Evolutionary conservation across 2,888 invertebrate genomes (phyloP).

Genomic region (Rhogogaster chlorosoma): DNA sequence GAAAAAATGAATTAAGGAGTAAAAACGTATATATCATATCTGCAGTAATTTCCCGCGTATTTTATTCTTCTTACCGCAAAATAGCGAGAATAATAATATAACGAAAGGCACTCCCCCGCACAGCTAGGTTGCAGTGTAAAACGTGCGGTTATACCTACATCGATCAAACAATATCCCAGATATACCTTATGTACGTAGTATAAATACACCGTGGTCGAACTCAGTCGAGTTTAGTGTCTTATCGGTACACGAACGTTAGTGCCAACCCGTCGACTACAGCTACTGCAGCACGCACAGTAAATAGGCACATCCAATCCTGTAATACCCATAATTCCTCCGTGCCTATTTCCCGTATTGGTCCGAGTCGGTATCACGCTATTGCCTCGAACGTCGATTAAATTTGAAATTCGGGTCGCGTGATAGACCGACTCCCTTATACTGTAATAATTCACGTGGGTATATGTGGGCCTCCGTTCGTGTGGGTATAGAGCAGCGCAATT

Average conservation of each 20-base stretch:
- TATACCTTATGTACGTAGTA: not conserved
- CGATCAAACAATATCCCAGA: constrained; percentile 31
- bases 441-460: not conserved
- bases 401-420: constrained; percentile 43
- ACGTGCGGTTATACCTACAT: not conserved
- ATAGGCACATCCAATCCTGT: constrained; percentile 29
- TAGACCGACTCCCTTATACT: not conserved
- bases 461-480: not conserved
- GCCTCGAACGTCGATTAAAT: constrained; percentile 38
- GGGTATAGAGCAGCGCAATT: not conserved
- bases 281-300: constrained; percentile 24
- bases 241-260: constrained; percentile 26
- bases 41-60: not conserved
- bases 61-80: not conserved
- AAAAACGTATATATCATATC: not conserved
- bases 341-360: constrained; percentile 45
- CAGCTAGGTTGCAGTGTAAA: not conserved
- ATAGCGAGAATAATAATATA: not conserved
- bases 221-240: constrained; percentile 24
- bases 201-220: not conserved
- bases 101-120: not conserved
- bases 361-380: constrained; percentile 35
- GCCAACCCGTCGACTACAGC: constrained; percentile 23
- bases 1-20: too few species aligned
- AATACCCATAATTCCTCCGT: constrained; percentile 39